Percentiles rank a stretch among this genome's conserved stretches.
Evolutionary conservation across 2,797 vertebrate genomes (phyloP).

Genomic region (Oceanodroma leucorhoa): DNA sequence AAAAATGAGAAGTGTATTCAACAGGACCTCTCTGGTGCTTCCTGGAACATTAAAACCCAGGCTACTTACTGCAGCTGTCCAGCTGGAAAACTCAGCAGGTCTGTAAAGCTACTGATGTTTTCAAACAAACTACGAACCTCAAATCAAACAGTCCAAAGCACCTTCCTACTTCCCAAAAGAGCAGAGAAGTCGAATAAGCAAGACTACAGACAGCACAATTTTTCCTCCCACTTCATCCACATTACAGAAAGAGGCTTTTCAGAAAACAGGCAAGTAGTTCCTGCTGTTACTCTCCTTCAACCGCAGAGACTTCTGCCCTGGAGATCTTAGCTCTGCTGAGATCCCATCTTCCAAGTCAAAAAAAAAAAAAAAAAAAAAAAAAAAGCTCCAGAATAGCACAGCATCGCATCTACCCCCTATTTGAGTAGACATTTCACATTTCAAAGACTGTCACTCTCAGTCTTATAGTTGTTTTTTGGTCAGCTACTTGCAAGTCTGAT

Average conservation of each 20-base stretch:
- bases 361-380: accelerated
- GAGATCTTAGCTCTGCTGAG: not conserved
- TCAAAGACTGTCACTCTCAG: not conserved
- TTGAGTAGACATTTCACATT: not conserved
- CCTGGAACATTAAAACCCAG: not conserved
- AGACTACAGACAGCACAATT: not conserved
- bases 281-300: not conserved
- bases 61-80: not conserved
- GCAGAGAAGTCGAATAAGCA: not conserved
- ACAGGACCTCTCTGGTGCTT: not conserved
- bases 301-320: not conserved
- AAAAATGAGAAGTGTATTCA: not conserved
- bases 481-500: not conserved
- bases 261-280: not conserved
- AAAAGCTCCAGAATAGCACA: not conserved
- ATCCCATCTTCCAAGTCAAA: not conserved
- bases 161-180: not conserved
- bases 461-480: not conserved
- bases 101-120: not conserved
- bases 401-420: not conserved
- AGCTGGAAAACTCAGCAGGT: not conserved
- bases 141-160: not conserved
- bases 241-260: not conserved
- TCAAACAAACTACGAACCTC: not conserved
- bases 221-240: not conserved